phyloP scores from a whole-genome alignment of 2,888 invertebrate genomes.

The Clivina fossor region DNA sequence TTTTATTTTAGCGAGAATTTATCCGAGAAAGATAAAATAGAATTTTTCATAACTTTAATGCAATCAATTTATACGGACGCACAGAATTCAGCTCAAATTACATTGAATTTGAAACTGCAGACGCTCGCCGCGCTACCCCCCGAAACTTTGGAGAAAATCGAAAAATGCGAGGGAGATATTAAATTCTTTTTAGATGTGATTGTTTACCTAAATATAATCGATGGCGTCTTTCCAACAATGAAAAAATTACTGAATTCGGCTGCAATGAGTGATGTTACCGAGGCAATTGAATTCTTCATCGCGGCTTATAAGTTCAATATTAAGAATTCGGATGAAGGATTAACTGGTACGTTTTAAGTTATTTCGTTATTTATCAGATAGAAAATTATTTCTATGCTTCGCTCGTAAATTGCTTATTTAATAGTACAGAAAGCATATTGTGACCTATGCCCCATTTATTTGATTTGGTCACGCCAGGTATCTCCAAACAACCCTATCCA shows the following conservation, averaged over 20 bases:
- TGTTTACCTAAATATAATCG: slow-evolving; percentile 47
- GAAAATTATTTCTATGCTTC: no score
- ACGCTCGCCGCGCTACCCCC: slow-evolving; percentile 15
- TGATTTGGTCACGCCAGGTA: no score
- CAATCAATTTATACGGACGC: slow-evolving; percentile 41
- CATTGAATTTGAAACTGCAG: slow-evolving; percentile 20
- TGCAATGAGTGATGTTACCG: slow-evolving; percentile 77
- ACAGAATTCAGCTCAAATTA: slow-evolving; percentile 26
- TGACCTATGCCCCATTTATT: no score
- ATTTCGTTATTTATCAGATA: no score
- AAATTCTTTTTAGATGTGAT: slow-evolving; percentile 66
- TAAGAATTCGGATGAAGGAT: slow-evolving; percentile 69
- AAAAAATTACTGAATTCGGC: slow-evolving; percentile 73
- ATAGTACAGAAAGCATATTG: no score
- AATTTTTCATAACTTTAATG: slow-evolving; percentile 41
- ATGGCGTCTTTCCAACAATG: slow-evolving; percentile 64
- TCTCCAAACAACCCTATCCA: no score
- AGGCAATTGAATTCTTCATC: slow-evolving; percentile 87
- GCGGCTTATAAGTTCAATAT: slow-evolving; percentile 77
- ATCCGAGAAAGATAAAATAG: no score
- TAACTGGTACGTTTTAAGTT: slow-evolving; percentile 52
- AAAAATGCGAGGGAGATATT: slow-evolving; percentile 60
- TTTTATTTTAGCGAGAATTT: no score
- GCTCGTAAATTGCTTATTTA: no score
- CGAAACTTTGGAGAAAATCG: slow-evolving; percentile 40